phyloP scores from a whole-genome alignment of 2,113 vertebrate species.

The Carettochelys insculpta region DNA sequence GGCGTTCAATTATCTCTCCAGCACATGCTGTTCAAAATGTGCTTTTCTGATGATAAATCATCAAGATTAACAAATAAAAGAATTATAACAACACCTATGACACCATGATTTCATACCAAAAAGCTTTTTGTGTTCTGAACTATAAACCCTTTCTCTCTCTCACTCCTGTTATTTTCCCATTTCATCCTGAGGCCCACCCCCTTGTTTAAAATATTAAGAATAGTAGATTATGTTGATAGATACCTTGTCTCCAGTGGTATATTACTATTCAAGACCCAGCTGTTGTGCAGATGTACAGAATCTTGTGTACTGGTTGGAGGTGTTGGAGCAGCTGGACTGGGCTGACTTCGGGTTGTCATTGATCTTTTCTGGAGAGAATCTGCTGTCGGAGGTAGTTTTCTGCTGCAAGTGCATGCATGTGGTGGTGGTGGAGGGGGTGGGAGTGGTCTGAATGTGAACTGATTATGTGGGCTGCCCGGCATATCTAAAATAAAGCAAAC shows the following conservation, averaged over 20 bases:
- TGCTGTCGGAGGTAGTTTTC: conserved; percentile 85
- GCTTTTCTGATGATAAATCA: not conserved
- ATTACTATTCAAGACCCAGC: conserved; percentile 98
- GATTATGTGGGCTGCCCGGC: conserved; percentile 89
- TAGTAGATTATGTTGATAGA: not conserved
- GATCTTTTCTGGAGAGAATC: conserved; percentile 93
- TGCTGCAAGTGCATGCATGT: conserved; percentile 91
- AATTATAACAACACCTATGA: fast-evolving
- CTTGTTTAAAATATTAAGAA: fast-evolving
- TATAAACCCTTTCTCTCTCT: fast-evolving
- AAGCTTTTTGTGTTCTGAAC: fast-evolving
- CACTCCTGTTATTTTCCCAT: not conserved
- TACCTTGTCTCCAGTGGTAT: conserved; percentile 97
- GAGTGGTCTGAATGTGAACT: conserved; percentile 95
- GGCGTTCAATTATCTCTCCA: not conserved
- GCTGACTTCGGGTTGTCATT: conserved; percentile 92
- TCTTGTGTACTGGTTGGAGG: conserved; percentile 81
- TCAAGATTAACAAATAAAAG: not conserved
- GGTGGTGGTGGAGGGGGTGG: conserved; percentile 91
- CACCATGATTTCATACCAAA: fast-evolving
- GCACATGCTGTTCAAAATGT: not conserved
- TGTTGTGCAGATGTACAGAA: conserved; percentile 91
- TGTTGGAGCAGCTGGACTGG: conserved; percentile 82
- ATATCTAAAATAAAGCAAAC: conserved; percentile 79
- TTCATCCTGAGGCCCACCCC: fast-evolving